phyloP scores from a whole-genome alignment of 2,888 invertebrate genomes.

The Tethea ocularis region DNA sequence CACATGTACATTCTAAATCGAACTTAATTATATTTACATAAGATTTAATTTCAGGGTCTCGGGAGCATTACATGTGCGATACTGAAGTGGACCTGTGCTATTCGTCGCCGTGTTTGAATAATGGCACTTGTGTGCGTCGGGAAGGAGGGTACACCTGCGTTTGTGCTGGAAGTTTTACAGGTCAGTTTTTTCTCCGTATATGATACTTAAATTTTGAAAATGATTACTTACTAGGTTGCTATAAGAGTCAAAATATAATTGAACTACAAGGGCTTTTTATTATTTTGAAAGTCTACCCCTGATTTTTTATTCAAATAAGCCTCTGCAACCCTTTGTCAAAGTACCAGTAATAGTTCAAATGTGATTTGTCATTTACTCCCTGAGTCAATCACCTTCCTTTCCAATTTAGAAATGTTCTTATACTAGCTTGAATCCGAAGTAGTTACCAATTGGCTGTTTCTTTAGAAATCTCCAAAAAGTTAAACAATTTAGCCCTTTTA shows the following conservation, averaged over 20 bases:
- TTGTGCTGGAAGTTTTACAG: constrained; percentile 91
- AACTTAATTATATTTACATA: neutral
- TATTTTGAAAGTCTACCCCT: too few relatives aligned
- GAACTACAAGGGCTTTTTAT: too few relatives aligned
- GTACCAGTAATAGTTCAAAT: too few relatives aligned
- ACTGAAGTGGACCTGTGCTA: constrained; percentile 98
- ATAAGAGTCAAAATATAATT: too few relatives aligned
- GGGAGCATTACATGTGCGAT: constrained; percentile 96
- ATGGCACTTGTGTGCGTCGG: constrained; percentile 91
- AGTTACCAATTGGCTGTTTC: too few relatives aligned
- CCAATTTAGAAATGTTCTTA: neutral
- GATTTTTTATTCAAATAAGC: too few relatives aligned
- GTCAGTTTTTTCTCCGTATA: constrained; percentile 56
- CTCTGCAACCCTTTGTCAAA: too few relatives aligned
- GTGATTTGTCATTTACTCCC: too few relatives aligned
- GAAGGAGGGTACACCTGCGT: constrained; percentile 97
- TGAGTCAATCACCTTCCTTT: neutral
- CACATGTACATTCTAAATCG: neutral
- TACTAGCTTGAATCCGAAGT: too few relatives aligned
- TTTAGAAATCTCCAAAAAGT: too few relatives aligned
- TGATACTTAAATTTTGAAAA: neutral
- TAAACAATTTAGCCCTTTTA: too few relatives aligned
- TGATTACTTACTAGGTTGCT: too few relatives aligned
- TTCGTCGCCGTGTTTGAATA: constrained; percentile 95
- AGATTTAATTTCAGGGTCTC: constrained; percentile 84